Evolutionary conservation across 2,888 invertebrate species (phyloP).

Genomic region (Maniola hyperantus): DNA sequence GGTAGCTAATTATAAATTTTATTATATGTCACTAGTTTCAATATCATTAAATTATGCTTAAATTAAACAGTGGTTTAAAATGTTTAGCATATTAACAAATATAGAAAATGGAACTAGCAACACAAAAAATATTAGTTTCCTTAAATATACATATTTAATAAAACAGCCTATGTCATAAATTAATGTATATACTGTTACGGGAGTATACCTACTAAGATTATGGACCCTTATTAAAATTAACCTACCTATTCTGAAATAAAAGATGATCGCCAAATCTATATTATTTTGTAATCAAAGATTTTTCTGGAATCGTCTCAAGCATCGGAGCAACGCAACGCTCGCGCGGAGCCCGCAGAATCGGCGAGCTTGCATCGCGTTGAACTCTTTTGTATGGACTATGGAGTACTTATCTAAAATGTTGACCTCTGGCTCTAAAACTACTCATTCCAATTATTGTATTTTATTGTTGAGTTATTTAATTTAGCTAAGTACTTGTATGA

Average conservation of each 20-base stretch:
- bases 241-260: background rate
- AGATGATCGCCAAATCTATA: background rate
- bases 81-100: conserved; percentile 16
- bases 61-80: conserved; percentile 29
- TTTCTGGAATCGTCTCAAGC: conserved; percentile 10
- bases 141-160: background rate
- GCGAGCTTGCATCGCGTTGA: conserved; percentile 11
- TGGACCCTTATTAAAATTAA: background rate
- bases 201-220: background rate
- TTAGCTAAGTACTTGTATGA: no score
- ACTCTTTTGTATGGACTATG: conserved; percentile 18
- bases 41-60: conserved; percentile 28
- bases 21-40: conserved; percentile 32
- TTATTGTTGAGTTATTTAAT: no score
- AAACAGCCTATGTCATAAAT: background rate
- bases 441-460: background rate
- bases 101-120: background rate
- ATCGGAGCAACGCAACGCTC: background rate
- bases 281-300: background rate
- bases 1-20: conserved; percentile 36
- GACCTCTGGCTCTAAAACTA: background rate
- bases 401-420: background rate
- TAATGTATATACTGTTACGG: background rate
- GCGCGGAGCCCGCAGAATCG: background rate
- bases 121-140: background rate